Evolutionary conservation across 2,888 invertebrate species (phyloP).

Genomic region (Drosophila helvetica): DNA sequence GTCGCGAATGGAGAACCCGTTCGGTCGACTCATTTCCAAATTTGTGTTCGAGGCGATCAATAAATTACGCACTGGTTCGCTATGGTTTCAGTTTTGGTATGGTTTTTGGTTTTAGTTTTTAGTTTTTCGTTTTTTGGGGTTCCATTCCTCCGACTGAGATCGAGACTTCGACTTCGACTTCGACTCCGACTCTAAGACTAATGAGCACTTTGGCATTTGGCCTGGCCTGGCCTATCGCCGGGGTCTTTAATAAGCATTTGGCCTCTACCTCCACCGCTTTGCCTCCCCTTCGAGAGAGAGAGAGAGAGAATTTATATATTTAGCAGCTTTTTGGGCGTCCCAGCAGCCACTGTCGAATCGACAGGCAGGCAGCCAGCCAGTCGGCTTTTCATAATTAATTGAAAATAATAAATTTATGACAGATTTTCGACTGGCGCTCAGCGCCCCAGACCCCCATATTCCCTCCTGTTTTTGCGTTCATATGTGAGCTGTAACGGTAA

Average conservation of each 20-base stretch:
- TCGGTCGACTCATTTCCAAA: slow-evolving; percentile 28
- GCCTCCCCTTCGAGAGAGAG: slow-evolving; percentile 24
- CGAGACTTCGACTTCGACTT: slow-evolving; percentile 25
- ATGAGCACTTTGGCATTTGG: slow-evolving; percentile 78
- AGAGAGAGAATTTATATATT: slow-evolving; percentile 60
- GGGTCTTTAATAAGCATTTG: slow-evolving; percentile 57
- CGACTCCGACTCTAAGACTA: slow-evolving; percentile 41
- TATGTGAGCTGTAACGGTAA: slow-evolving; percentile 68
- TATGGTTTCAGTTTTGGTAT: slow-evolving; percentile 23
- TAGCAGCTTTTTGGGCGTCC: slow-evolving; percentile 69
- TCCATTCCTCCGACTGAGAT: not conserved
- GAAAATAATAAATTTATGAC: slow-evolving; percentile 79
- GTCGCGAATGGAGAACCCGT: slow-evolving; percentile 18
- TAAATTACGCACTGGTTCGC: slow-evolving; percentile 71
- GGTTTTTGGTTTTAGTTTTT: not conserved
- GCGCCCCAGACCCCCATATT: slow-evolving; percentile 15
- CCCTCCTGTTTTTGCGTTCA: slow-evolving; percentile 17
- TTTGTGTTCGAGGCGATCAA: slow-evolving; percentile 52
- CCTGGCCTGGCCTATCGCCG: slow-evolving; percentile 42
- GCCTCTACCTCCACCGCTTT: not conserved
- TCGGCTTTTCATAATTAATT: slow-evolving; percentile 67
- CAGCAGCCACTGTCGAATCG: slow-evolving; percentile 47
- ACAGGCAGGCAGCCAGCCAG: slow-evolving; percentile 44
- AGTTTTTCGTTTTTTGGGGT: slow-evolving; percentile 20
- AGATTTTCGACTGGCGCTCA: slow-evolving; percentile 66